Percentiles rank a stretch among this genome's conserved stretches.
These are phyloP conservation scores for Drosophila nannoptera DNA, from an alignment of 1,140 invertebrate genomes.

Conservation along the genomic window DNA sequence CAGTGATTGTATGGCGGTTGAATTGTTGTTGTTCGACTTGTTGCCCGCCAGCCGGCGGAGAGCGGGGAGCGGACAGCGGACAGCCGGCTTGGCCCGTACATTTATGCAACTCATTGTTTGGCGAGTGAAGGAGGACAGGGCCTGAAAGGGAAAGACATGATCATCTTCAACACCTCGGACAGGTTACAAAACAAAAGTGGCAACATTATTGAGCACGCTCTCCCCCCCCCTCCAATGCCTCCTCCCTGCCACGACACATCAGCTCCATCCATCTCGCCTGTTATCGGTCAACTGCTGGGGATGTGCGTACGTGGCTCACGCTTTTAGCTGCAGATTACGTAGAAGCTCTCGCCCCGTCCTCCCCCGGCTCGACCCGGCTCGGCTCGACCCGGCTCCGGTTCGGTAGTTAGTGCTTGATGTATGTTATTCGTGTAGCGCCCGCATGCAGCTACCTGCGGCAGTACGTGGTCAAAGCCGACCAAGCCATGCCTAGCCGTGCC, in stretches of 20 bases:
- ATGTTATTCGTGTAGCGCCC: conserved; percentile 76
- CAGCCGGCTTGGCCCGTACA: conserved; percentile 57
- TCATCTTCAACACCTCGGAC: conserved; percentile 78
- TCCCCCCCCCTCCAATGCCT: not conserved
- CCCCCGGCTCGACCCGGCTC: too few species aligned
- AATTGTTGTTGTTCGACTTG: conserved; percentile 48
- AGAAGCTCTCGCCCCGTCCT: conserved; percentile 24
- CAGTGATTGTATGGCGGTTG: conserved; percentile 63
- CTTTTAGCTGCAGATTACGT: conserved; percentile 72
- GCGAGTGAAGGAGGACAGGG: conserved; percentile 14
- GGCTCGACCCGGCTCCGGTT: conserved; percentile 56
- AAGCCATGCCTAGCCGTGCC: conserved; percentile 1
- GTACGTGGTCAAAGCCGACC: conserved; percentile 30
- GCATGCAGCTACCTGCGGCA: conserved; percentile 68
- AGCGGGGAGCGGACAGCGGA: not conserved
- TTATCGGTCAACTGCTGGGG: conserved; percentile 58
- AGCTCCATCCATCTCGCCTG: conserved; percentile 4
- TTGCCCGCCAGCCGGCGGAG: conserved; percentile 23
- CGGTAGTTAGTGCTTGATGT: conserved; percentile 77
- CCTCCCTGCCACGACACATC: too few species aligned
- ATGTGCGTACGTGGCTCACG: conserved; percentile 65
- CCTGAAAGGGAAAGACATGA: conserved; percentile 52
- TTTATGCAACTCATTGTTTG: conserved; percentile 74
- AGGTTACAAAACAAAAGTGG: conserved; percentile 79
- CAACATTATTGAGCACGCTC: conserved; percentile 73